These are phyloP conservation scores for Ornithorhynchus anatinus DNA, from an alignment of 2,113 vertebrate species.

Conservation along the genomic window DNA sequence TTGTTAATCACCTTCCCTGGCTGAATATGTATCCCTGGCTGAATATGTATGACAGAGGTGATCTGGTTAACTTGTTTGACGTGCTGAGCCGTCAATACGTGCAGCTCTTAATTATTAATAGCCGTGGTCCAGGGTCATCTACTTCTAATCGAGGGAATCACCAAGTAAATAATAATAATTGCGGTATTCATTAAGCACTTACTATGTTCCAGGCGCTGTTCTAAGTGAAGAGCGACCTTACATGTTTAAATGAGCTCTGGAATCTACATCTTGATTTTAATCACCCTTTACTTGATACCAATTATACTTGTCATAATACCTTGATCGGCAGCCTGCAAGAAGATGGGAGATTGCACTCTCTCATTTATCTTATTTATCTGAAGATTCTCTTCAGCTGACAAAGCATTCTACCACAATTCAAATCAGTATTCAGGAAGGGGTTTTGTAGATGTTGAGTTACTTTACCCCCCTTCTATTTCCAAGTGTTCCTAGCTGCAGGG, in stretches of 20 bases:
- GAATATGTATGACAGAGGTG: neutral
- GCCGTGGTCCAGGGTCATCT: neutral
- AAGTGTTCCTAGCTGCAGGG: too few species aligned
- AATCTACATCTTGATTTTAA: constrained; percentile 20
- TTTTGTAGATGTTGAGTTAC: too few species aligned
- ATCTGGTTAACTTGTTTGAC: neutral
- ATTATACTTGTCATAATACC: constrained; percentile 11
- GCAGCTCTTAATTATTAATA: constrained; percentile 22
- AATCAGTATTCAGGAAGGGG: too few species aligned
- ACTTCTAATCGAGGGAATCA: neutral
- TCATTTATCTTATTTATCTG: too few species aligned
- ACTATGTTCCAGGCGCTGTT: too few species aligned
- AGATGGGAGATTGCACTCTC: neutral
- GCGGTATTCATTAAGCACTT: too few species aligned
- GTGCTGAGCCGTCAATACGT: neutral
- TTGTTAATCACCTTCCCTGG: neutral
- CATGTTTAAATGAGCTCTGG: constrained; percentile 27
- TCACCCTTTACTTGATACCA: constrained; percentile 42
- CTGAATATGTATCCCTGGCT: neutral
- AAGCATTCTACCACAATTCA: too few species aligned
- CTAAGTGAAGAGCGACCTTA: neutral
- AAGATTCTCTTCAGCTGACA: too few species aligned
- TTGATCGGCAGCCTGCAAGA: constrained; percentile 40
- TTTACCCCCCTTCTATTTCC: too few species aligned
- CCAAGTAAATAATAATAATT: too few species aligned